Base-by-base conservation (phyloP, 2,888 invertebrate genomes). In the Uropetala carovei region DNA sequence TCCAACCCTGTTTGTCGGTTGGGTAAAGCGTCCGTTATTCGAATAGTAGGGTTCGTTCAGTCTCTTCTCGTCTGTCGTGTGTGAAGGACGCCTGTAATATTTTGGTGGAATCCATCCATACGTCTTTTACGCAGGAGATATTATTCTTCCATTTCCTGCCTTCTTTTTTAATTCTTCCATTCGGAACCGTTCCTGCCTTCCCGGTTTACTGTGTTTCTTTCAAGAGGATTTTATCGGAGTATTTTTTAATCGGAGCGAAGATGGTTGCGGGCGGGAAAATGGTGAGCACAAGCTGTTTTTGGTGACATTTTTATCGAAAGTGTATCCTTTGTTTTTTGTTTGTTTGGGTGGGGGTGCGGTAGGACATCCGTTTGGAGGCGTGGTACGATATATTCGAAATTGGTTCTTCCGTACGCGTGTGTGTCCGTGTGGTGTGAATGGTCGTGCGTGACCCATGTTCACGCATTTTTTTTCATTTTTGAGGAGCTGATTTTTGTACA, bases 201-300 rank as follows among this genome's bases (percentile, higher is more conserved):
- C 89, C 64, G 43, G 89, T 64, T 18, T 30, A 89, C 68, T 89
- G 18, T 89, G 27, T 43, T 56, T 43, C 64, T 64, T 89, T 64
- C 43, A 27, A 43, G 89, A 64, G 64, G 43, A 43, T 43, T n/a
- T 43, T 18, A n/a, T 64, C 83, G 4, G 83, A 64, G 64, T 89
- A 89, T 30, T 58, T 64, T 60, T 18, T 18, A 89, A 89, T 43
- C 13, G 60, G 64, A 43, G 64, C 30, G 64, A 89, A 89, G 64
- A 89, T 89, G 89, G 89, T 89, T 43, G 89, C 89, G 5, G 89
- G 89, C 89, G 89, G 89, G 89, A 89, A 89, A 64, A 89, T 89
- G 89, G 89, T 89, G 64, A 89, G 89, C 64, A 0, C 7, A 8
- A 60, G 18, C n/a, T n/a, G n/a, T 68, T 68, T 22, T 68, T 16